Evolutionary conservation across 2,888 invertebrate genomes (phyloP).

Genomic region (Pyrrhosoma nymphula): DNA sequence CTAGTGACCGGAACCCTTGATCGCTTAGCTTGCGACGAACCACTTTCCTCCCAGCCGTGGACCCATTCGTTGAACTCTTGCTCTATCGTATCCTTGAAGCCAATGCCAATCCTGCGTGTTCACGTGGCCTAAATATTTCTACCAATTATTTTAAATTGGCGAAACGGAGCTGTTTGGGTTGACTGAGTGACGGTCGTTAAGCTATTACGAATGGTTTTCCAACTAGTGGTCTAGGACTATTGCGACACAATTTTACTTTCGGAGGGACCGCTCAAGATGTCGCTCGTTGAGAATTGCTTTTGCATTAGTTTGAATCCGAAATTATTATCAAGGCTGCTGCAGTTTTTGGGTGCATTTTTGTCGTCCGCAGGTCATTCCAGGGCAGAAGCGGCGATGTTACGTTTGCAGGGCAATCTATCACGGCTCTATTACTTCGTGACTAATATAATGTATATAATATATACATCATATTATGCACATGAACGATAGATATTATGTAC

Average conservation of each 20-base stretch:
- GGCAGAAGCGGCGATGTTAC: too few species aligned
- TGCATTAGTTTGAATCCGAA: not conserved
- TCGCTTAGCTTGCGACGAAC: too few species aligned
- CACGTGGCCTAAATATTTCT: slow-evolving; percentile 44
- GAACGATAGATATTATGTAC: too few species aligned
- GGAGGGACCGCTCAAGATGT: not conserved
- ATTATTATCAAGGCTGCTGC: not conserved
- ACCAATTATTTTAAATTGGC: slow-evolving; percentile 24
- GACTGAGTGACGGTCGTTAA: not conserved
- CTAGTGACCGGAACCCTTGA: too few species aligned
- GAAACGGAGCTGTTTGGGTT: not conserved
- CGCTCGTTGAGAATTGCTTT: not conserved
- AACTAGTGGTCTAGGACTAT: not conserved
- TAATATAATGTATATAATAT: too few species aligned
- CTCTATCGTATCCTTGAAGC: not conserved
- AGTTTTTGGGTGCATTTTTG: too few species aligned
- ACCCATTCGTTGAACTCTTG: not conserved
- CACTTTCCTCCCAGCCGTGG: not conserved
- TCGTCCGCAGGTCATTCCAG: too few species aligned
- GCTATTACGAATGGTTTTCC: not conserved
- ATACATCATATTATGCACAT: too few species aligned
- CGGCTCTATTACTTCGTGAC: too few species aligned
- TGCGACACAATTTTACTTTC: not conserved
- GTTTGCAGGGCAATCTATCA: too few species aligned
- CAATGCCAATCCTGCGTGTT: slow-evolving; percentile 23